Base-by-base conservation (phyloP, 2,113 vertebrate species). In the Microtus richardsoni region DNA sequence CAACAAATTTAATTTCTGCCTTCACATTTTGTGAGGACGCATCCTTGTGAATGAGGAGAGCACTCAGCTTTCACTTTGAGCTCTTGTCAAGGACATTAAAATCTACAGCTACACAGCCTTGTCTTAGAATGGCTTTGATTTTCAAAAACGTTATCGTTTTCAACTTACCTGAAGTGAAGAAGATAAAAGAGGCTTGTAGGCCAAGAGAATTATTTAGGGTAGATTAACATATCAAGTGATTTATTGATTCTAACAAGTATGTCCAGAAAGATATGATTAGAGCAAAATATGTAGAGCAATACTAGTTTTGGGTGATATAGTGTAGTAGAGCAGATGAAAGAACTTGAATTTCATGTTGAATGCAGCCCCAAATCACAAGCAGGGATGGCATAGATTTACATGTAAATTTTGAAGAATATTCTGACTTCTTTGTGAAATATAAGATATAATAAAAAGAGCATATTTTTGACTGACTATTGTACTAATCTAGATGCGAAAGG, bases 1-100 rank as follows among this genome's bases (percentile, higher is more conserved):
- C 70, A 94, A 44, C 41, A 96, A 77, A 90, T 24, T 70, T 89
- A 66, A 70, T 79, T 82, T 64, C 66, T 80, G n/a, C 86, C 68
- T 75, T 93, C 91, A 21, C 3, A 84, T 91, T 93, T 96, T 41
- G 19, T 73, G 28, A 95, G 73, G 41, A 5, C 62, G 47, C 3
- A 62, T 70, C 41, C 93, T 44, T 71, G 24, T 74, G 91, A 96
- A 78, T 44, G 33, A 70, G 52, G 7, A 91, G 4, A 17, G 66
- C 36, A 19, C 11, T 84, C 47, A 3, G 64, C 9, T 82, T 91
- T 39, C 2, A 73, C 9, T 82, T 26, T 3, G 91, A 64, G 7
- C 12, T 88, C 44, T 33, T 2, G 1, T 93, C 80, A 62, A 91
- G 30, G 13, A 88, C 89, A 28, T 89, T 62, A 85, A 96, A 60